phyloP scores from a whole-genome alignment of 2,797 vertebrate genomes.

The Lerista edwardsae region DNA sequence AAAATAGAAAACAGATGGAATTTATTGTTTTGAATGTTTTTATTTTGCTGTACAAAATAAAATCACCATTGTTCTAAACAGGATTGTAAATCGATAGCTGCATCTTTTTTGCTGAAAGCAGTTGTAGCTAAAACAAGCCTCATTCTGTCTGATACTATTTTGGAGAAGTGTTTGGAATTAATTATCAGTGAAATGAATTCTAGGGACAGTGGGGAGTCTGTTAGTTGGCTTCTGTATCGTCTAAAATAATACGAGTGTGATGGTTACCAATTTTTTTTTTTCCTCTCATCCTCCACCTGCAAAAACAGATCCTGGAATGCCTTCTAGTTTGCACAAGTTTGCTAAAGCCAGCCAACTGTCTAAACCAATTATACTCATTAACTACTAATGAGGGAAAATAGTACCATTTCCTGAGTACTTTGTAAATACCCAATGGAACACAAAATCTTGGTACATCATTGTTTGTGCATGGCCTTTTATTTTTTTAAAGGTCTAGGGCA shows the following conservation, averaged over 20 bases:
- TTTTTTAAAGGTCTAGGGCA: background rate
- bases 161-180: constrained; percentile 60
- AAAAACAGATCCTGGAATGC: constrained; percentile 62
- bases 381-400: constrained; percentile 61
- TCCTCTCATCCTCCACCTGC: constrained; percentile 65
- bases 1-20: constrained; percentile 43
- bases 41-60: constrained; percentile 54
- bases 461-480: background rate
- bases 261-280: constrained; percentile 59
- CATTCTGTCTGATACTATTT: constrained; percentile 51
- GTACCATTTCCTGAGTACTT: constrained; percentile 62
- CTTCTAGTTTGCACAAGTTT: constrained; percentile 62
- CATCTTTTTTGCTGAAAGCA: constrained; percentile 57
- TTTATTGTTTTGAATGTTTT: constrained; percentile 57
- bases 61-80: constrained; percentile 52
- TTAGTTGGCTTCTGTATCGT: constrained; percentile 59
- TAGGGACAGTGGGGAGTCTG: constrained; percentile 51
- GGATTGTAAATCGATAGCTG: constrained; percentile 60
- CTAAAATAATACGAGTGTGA: constrained; percentile 44
- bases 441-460: constrained; percentile 37
- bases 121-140: constrained; percentile 41
- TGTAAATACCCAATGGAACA: constrained; percentile 58
- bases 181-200: constrained; percentile 65
- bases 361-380: constrained; percentile 68
- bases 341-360: constrained; percentile 58